Evolutionary conservation across 2,888 invertebrate genomes (phyloP).

Genomic region (Pherbina coryleti): DNA sequence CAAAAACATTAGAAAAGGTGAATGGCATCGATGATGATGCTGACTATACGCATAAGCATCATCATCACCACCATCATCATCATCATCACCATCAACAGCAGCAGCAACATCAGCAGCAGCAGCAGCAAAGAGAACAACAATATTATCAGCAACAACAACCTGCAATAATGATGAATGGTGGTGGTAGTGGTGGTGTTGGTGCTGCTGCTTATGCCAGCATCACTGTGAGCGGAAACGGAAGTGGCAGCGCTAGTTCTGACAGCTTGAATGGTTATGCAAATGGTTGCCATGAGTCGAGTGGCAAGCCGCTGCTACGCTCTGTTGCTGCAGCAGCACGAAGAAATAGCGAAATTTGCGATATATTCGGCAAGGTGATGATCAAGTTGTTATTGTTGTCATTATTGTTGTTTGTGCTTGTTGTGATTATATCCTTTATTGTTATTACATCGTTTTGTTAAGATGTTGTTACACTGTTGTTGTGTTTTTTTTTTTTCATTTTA

Average conservation of each 20-base stretch:
- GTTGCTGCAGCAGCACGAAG: constrained; percentile 39
- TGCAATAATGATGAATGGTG: neutral
- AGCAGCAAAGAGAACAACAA: constrained; percentile 7
- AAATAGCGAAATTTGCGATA: constrained; percentile 60
- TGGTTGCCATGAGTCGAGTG: constrained; percentile 28
- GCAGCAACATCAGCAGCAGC: constrained; percentile 16
- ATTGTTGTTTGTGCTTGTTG: neutral
- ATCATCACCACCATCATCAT: constrained; percentile 31
- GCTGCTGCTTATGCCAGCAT: neutral
- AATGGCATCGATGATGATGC: constrained; percentile 65
- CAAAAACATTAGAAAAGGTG: constrained; percentile 66
- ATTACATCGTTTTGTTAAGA: neutral
- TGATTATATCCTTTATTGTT: constrained; percentile 3
- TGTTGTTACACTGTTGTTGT: constrained; percentile 8
- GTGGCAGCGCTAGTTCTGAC: constrained; percentile 28
- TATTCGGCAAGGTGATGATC: constrained; percentile 65
- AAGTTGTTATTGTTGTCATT: constrained; percentile 1
- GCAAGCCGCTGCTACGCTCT: constrained; percentile 42
- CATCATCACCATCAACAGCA: constrained; percentile 40
- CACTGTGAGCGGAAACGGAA: constrained; percentile 12
- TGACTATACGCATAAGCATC: constrained; percentile 51
- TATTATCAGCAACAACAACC: constrained; percentile 50
- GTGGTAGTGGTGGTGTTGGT: constrained; percentile 1
- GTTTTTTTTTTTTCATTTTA: neutral
- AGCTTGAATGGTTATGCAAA: constrained; percentile 1